Evolutionary conservation across 2,888 invertebrate genomes (phyloP).

Genomic region (Scaptomyza caliginosa): DNA sequence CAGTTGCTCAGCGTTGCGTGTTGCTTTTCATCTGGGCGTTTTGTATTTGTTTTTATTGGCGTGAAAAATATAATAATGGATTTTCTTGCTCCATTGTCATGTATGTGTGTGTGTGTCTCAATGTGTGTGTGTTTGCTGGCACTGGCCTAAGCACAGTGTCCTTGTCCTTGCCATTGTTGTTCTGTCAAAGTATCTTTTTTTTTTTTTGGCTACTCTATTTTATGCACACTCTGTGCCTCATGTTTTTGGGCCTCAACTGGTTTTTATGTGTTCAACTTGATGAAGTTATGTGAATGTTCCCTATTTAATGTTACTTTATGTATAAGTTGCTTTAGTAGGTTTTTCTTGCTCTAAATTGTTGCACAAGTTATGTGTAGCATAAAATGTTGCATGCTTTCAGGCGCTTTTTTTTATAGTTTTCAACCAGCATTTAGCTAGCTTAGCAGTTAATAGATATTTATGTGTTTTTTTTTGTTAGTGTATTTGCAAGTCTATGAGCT

Average conservation of each 20-base stretch:
- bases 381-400: constrained; percentile 29
- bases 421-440: background rate
- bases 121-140: constrained; percentile 24
- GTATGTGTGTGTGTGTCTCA: constrained; percentile 11
- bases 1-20: constrained; percentile 50
- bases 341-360: constrained; percentile 4
- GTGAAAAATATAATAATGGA: constrained; percentile 78
- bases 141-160: constrained; percentile 18
- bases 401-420: constrained; percentile 2
- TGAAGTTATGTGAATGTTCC: constrained; percentile 61
- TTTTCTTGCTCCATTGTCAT: constrained; percentile 23
- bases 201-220: constrained; percentile 20
- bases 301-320: constrained; percentile 39
- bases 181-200: constrained; percentile 27
- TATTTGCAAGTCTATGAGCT: constrained; percentile 9
- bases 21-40: constrained; percentile 30
- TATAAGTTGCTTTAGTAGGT: background rate
- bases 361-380: background rate
- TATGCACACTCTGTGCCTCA: constrained; percentile 26
- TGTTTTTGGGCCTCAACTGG: constrained; percentile 28
- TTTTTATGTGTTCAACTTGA: constrained; percentile 51
- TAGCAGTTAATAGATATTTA: constrained; percentile 18
- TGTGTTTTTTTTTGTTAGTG: constrained; percentile 1
- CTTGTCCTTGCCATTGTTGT: constrained; percentile 26
- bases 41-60: constrained; percentile 78